Evolutionary conservation across 1,140 invertebrate species (phyloP), one percentile per base, ranked within the genome.

Genomic region (Cydia amplana): DNA sequence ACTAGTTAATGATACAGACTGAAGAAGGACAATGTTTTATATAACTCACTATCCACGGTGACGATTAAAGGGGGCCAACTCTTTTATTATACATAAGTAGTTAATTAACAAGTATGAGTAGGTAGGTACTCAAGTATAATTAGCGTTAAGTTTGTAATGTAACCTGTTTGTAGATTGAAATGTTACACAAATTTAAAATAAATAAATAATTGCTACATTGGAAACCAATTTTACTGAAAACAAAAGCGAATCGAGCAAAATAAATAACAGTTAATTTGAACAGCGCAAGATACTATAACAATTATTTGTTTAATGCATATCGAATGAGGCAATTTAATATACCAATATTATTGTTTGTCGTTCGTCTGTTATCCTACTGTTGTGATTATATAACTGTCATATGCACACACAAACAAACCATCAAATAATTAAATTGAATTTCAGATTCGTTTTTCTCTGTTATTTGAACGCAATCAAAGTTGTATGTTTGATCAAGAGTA

Each of bases 261-360:
- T n/a, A 60, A 60, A 60, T 60, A 23, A 60, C 18, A 9, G 20
- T 60, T 60, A 60, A 60, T 60, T 60, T 60, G 55, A 23, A 60
- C 55, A 60, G 18, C 55, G 6, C 16, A 60, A 60, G 55, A 60
- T 60, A 60, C 55, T 20, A 60, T 60, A 60, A 60, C 49, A 51
- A n/a, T n/a, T 60, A 60, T 60, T 60, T 60, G 55, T 12, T 60
- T 60, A 60, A 60, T 60, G 55, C 55, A 60, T 60, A 23, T 60
- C 18, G 20, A 23, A 60, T 60, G 55, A 60, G 55, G 55, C 55
- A 60, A 60, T 60, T 60, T 60, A 23, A 60, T 60, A 23, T 60
- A 60, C 20, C 55, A 60, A 60, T 60, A 60, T 60, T 60, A 18
- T 60, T 60, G 55, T 60, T 60, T 60, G 55, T 60, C 10, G 6